Percentiles rank a stretch among this genome's conserved stretches.
phyloP scores from a whole-genome alignment of 2,888 invertebrate species.

The Acrobasis consociella region DNA sequence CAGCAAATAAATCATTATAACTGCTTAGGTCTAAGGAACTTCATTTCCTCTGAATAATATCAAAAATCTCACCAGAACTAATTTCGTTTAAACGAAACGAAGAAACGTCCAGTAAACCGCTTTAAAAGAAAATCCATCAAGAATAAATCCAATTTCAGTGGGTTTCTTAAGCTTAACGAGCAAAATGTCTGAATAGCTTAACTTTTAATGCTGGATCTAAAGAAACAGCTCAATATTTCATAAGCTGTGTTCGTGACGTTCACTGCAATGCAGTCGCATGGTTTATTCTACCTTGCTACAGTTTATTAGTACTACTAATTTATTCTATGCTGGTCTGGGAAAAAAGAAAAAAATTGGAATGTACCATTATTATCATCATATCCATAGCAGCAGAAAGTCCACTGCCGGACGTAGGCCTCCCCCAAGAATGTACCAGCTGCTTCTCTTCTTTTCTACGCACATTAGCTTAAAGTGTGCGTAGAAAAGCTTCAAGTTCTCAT shows the following conservation, averaged over 20 bases:
- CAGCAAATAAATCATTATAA: no score
- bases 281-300: not conserved
- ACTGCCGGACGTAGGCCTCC: no score
- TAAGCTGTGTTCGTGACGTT: conserved; percentile 18
- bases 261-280: conserved; percentile 18
- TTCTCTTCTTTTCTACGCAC: no score
- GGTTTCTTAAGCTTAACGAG: conserved; percentile 7
- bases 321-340: no score
- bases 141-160: not conserved
- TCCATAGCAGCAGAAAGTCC: no score
- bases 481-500: no score
- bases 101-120: not conserved
- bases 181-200: conserved; percentile 4
- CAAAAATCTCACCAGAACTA: not conserved
- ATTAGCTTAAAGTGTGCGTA: no score
- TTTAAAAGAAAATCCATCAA: conserved; percentile 13
- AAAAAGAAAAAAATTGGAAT: no score
- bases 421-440: no score
- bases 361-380: no score
- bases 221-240: conserved; percentile 20
- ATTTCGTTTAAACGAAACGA: not conserved
- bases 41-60: not conserved
- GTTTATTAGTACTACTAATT: no score
- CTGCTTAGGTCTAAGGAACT: no score
- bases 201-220: conserved; percentile 17